phyloP scores from a whole-genome alignment of 2,888 invertebrate genomes.

The Drosophila birchii region DNA sequence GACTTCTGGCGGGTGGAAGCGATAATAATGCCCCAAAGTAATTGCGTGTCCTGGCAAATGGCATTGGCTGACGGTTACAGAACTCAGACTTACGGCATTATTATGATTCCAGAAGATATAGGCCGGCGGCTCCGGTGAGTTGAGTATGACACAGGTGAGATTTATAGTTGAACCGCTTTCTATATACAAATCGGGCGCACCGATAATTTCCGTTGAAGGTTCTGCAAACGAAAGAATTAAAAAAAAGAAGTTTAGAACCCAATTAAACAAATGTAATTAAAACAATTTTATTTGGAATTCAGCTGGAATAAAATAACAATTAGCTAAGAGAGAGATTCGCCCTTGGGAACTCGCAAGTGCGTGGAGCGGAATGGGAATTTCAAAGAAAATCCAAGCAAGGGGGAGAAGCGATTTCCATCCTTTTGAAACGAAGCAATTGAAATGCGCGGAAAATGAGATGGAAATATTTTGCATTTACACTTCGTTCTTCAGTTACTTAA shows the following conservation, averaged over 20 bases:
- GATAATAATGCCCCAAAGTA: constrained; percentile 70
- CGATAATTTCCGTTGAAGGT: constrained; percentile 95
- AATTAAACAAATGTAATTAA: constrained; percentile 4
- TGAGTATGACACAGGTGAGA: constrained; percentile 95
- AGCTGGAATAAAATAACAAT: constrained; percentile 27
- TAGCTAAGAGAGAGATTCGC: constrained; percentile 9
- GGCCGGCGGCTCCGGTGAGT: constrained; percentile 96
- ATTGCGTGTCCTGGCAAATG: constrained; percentile 53
- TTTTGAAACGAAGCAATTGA: constrained; percentile 35
- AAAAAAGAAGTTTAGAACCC: neutral
- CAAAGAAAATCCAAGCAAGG: constrained; percentile 7
- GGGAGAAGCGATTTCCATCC: constrained; percentile 9
- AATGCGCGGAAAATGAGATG: constrained; percentile 12
- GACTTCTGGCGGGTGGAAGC: constrained; percentile 29
- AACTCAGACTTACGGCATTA: constrained; percentile 90
- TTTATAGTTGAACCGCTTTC: constrained; percentile 97
- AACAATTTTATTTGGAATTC: neutral
- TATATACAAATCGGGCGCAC: constrained; percentile 96
- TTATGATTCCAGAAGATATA: constrained; percentile 98
- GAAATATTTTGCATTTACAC: constrained; percentile 32
- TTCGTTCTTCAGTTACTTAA: constrained; percentile 32
- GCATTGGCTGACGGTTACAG: constrained; percentile 12
- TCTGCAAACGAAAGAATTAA: constrained; percentile 87
- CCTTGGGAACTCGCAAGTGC: neutral
- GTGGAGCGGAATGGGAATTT: neutral